Conservation (phyloP, 2,113 vertebrate genomes). For the Psittacara wagleri region DNA sequence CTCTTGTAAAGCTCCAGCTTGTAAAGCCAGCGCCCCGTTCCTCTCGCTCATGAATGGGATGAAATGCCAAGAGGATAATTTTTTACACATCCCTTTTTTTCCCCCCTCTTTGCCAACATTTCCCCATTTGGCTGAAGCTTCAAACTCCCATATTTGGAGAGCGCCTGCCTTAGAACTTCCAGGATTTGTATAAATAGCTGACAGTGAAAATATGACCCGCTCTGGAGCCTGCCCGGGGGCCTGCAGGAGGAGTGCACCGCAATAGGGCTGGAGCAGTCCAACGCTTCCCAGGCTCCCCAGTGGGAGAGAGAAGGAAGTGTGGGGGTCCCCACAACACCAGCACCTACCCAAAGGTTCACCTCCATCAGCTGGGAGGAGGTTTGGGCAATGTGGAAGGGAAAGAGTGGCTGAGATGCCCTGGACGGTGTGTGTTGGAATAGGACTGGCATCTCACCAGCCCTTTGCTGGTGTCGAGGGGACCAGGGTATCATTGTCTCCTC, state of each 20-base stretch:
- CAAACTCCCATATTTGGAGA: conserved; percentile 26
- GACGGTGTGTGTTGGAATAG: fast-evolving
- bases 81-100: neutral
- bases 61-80: neutral
- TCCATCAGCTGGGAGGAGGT: neutral
- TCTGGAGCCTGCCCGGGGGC: neutral
- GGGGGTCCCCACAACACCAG: neutral
- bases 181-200: conserved; percentile 38
- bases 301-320: neutral
- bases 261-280: neutral
- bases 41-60: conserved; percentile 28
- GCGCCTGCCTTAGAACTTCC: neutral
- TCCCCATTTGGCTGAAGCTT: conserved; percentile 11
- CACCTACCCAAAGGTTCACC: neutral
- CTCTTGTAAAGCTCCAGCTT: neutral
- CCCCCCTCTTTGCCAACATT: conserved; percentile 16
- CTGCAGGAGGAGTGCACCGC: neutral
- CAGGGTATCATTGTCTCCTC: neutral
- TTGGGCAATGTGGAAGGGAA: neutral
- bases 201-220: neutral
- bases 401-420: fast-evolving
- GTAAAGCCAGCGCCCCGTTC: neutral
- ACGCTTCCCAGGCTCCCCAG: neutral
- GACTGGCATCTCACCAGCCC: neutral
- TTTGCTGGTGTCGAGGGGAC: fast-evolving